A percentile compares a stretch with the other conserved stretches of the same genome.
Conservation (phyloP, 2,888 invertebrate genomes). For the Tetrapedia diversipes region DNA sequence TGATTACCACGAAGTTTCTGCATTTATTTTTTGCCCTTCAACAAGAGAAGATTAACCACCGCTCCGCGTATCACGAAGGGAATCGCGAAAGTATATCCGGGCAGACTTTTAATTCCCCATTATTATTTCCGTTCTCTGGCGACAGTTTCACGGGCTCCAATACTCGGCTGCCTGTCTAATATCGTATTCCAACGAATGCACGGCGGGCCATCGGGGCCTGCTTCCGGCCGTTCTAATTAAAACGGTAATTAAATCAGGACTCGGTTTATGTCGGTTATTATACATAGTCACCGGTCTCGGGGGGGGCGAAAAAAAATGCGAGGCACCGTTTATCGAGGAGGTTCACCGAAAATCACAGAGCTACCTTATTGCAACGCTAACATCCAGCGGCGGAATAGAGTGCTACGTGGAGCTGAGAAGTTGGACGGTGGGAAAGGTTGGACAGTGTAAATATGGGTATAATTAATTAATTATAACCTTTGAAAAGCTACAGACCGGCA, state of each 20-base stretch:
- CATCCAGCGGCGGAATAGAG: too few species aligned
- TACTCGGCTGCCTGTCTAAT: not conserved
- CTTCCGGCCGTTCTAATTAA: constrained; percentile 20
- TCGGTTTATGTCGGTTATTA: constrained; percentile 10
- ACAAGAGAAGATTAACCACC: too few species aligned
- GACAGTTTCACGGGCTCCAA: not conserved
- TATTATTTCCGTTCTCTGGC: not conserved
- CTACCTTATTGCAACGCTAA: not conserved
- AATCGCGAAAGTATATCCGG: too few species aligned
- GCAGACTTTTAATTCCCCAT: not conserved
- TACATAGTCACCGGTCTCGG: not conserved
- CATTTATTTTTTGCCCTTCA: too few species aligned
- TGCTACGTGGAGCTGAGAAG: too few species aligned
- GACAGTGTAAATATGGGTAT: too few species aligned
- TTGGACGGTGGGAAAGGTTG: too few species aligned
- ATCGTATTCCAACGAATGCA: not conserved
- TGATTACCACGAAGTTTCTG: too few species aligned
- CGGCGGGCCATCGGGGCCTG: constrained; percentile 1
- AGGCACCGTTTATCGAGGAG: not conserved
- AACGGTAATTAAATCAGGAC: constrained; percentile 33
- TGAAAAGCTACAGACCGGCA: too few species aligned
- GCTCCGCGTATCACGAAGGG: too few species aligned
- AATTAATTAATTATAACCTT: too few species aligned
- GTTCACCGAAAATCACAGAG: not conserved
- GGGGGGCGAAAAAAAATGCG: constrained; percentile 18